Base-by-base conservation (phyloP, 2,888 invertebrate genomes). In the Ctena decussata region DNA sequence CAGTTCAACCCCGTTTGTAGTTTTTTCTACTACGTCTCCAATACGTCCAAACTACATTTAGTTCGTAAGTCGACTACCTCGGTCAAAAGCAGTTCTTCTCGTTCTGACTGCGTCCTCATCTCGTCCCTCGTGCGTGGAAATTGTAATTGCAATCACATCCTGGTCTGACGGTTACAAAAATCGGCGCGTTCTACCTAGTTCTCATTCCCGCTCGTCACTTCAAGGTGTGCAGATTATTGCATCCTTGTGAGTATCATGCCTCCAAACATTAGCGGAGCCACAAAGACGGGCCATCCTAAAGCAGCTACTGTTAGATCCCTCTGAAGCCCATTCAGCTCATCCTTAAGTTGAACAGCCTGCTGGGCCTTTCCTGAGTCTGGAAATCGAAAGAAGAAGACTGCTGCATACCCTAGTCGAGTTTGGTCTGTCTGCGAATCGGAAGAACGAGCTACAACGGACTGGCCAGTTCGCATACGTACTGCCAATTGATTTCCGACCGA, bases 31-130 rank as follows among this genome's bases (percentile, higher is more conserved):
- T 73, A 24, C 46, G n/a, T 71, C 37, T 39, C 71, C 39, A 37
- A 27, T 71, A 41, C 71, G 71, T 71, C 27, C 71, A 39, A 39
- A 71, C 71, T 39, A 41, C 6, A 11, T 41, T 15, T 41, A 41
- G n/a, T n/a, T n/a, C n/a, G n/a, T n/a, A n/a, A n/a, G n/a, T 32
- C n/a, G n/a, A 41, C 41, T 21, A 32, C 21, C 69, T 37, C 37
- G 35, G 15, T 30, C 46, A 49, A 1, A 73, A 1, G 27, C 46
- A 49, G 73, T 73, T 18, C 21, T 15, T 27, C 73, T 46, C 18
- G 32, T 46, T 73, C 73, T 72, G 44, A 72, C 1, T 41, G 41
- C 41, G 72, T 72, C 72, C 72, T 72, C 72, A 41, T 32, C 72
- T 72, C 72, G 5, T n/a, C 41, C 44, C n/a, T 39, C 0, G 41